Percentiles rank a stretch among this genome's conserved stretches.
phyloP scores from a whole-genome alignment of 2,888 invertebrate species.

The Calliphora vomitoria region DNA sequence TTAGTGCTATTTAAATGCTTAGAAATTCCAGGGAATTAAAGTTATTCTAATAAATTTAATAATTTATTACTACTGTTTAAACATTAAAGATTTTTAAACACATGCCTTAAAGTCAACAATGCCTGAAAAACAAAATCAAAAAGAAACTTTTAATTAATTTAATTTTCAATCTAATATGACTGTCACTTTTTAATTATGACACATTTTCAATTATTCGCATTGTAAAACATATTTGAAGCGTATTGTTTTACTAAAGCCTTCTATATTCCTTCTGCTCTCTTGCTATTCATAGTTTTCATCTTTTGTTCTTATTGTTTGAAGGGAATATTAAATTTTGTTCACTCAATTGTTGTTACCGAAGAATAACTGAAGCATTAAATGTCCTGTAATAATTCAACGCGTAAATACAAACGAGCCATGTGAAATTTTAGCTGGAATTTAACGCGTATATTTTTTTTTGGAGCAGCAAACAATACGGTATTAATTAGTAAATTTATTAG shows the following conservation, averaged over 20 bases:
- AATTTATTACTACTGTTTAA: not conserved
- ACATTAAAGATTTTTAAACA: too few species aligned
- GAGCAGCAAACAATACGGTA: not conserved
- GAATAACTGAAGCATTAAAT: constrained; percentile 63
- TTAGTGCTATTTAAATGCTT: not conserved
- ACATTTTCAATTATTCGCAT: constrained; percentile 27
- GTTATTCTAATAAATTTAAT: not conserved
- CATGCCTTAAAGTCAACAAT: not conserved
- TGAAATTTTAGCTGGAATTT: not conserved
- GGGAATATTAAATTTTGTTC: constrained; percentile 37
- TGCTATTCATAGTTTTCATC: not conserved
- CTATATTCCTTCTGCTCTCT: not conserved
- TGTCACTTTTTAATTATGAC: constrained; percentile 9
- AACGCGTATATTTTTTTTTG: not conserved
- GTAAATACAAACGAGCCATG: constrained; percentile 32
- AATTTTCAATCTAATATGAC: constrained; percentile 1
- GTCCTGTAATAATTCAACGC: constrained; percentile 50
- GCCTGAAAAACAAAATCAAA: not conserved
- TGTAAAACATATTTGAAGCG: not conserved
- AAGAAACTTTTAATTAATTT: constrained; percentile 1
- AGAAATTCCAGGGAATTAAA: not conserved
- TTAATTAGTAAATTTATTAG: not conserved
- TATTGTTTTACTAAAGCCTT: constrained; percentile 12
- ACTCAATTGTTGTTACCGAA: constrained; percentile 41
- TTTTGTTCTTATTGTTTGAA: constrained; percentile 45